These are phyloP conservation scores for Astropecten irregularis DNA, from an alignment of 53 echinoderm and acorn worm species.

Conservation along the genomic window DNA sequence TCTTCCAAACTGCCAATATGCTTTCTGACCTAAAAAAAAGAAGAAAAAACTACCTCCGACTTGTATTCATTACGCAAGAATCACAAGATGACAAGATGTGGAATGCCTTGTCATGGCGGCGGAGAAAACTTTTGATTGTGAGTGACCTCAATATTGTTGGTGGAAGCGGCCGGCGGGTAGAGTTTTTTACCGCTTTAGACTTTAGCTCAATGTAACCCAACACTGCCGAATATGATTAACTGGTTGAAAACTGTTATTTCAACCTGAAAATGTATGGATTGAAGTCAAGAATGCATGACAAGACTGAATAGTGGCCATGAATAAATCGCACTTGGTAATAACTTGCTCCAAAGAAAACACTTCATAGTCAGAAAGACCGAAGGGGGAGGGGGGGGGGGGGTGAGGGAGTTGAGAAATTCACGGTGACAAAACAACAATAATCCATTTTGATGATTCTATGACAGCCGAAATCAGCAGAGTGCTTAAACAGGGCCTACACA, in stretches of 20 bases:
- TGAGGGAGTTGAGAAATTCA: neutral
- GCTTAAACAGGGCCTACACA: neutral
- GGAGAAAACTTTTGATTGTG: slow-evolving; percentile 17
- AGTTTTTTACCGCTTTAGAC: too few relatives aligned
- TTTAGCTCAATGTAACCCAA: too few relatives aligned
- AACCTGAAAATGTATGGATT: slow-evolving; percentile 52
- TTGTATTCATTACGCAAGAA: slow-evolving; percentile 38
- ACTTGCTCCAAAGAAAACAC: slow-evolving; percentile 17
- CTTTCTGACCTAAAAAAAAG: too few relatives aligned
- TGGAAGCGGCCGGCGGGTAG: too few relatives aligned
- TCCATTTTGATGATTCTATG: slow-evolving; percentile 31
- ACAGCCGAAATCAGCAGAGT: slow-evolving; percentile 1
- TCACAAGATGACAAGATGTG: slow-evolving; percentile 40
- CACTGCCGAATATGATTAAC: slow-evolving; percentile 48
- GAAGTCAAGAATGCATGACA: slow-evolving; percentile 51
- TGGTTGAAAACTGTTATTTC: slow-evolving; percentile 41
- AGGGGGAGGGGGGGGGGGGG: neutral
- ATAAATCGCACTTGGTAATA: slow-evolving; percentile 31
- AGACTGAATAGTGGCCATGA: slow-evolving; percentile 39
- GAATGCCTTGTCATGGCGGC: neutral
- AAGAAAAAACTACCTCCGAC: too few relatives aligned
- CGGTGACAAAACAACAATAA: slow-evolving; percentile 12
- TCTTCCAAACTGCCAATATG: too few relatives aligned
- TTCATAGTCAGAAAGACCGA: neutral
- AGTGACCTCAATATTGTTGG: slow-evolving; percentile 26